A percentile compares a stretch with the other conserved stretches of the same genome.
These are phyloP conservation scores for Gadopsis bispinosus DNA, from an alignment of 2,797 vertebrate genomes.

Conservation along the genomic window DNA sequence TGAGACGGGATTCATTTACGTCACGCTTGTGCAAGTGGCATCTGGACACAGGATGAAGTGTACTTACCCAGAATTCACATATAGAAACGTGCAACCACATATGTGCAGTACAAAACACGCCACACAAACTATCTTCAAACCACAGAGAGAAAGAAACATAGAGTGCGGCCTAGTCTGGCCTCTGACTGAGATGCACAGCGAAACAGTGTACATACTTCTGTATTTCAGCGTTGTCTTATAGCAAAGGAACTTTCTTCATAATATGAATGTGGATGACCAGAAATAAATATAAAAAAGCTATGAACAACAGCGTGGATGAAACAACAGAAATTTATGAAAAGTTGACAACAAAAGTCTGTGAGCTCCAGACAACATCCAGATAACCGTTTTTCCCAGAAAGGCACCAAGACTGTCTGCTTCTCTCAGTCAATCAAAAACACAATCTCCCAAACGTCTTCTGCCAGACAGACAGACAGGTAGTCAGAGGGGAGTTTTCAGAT, in stretches of 20 bases:
- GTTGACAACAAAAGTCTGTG: not conserved
- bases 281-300: not conserved
- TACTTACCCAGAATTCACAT: constrained; percentile 71
- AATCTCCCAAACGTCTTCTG: constrained; percentile 9
- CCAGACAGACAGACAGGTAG: constrained; percentile 16
- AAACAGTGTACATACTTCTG: not conserved
- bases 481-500: constrained; percentile 14
- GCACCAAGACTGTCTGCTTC: not conserved
- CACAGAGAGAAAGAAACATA: constrained; percentile 15
- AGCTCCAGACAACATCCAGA: constrained; percentile 5
- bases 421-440: constrained; percentile 22
- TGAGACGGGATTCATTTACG: constrained; percentile 34
- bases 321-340: constrained; percentile 8
- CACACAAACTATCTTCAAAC: constrained; percentile 22
- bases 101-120: constrained; percentile 26
- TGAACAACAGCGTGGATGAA: constrained; percentile 6
- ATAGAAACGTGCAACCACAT: constrained; percentile 46
- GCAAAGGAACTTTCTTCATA: constrained; percentile 9
- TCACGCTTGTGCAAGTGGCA: constrained; percentile 31
- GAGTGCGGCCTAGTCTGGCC: constrained; percentile 4
- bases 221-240: not conserved
- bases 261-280: not conserved
- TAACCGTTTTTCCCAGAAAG: not conserved
- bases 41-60: constrained; percentile 22
- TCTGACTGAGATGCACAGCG: constrained; percentile 10